Base-by-base conservation (phyloP, 2,797 vertebrate genomes). In the Euthynnus affinis region DNA sequence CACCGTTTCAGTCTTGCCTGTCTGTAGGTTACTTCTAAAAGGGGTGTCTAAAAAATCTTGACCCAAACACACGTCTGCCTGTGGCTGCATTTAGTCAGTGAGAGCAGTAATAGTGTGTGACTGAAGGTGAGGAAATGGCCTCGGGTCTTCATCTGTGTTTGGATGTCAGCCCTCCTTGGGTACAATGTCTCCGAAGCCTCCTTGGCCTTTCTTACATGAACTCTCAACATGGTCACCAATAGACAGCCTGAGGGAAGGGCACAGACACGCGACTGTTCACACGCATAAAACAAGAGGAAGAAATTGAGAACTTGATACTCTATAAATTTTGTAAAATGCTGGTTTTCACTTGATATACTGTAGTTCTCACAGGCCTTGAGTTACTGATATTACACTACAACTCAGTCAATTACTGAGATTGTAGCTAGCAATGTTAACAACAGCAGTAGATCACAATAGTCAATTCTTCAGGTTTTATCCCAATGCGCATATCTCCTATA, bases 71-170 rank as follows among this genome's bases (percentile, higher is more conserved):
- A 74, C 48, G 10, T 51, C 61, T 82, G 91, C 92, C 91, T 25
- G 75, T 86, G 90, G 91, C 89, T 83, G 80, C 82, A 78, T 93
- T 94, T 91, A 93, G 88, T 51, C 88, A 77, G 93, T 78, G 93
- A 92, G 87, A 95, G 92, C 90, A 87, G 90, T 94, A 93, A 94
- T 93, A 87, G 90, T 87, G 88, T 95, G 89, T 91, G 94, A 95
- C 91, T 94, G 88, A 91, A 94, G 91, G 93, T 95, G 94, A 90
- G 86, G 91, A 94, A 92, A 92, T 14, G 2, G 88, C 93, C 93
- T 69, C 25, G 6, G 89, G 93, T 76, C 84, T 71, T 86, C 80
- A 81, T 91, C 84, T 86, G 86, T 67, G 88, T 89, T 87, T 86
- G 84, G 89, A 92, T 92, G 93, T 92, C 93, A 93, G 84, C 72